Conservation (phyloP, 2,797 vertebrate species). For the Simalia tracyae region DNA sequence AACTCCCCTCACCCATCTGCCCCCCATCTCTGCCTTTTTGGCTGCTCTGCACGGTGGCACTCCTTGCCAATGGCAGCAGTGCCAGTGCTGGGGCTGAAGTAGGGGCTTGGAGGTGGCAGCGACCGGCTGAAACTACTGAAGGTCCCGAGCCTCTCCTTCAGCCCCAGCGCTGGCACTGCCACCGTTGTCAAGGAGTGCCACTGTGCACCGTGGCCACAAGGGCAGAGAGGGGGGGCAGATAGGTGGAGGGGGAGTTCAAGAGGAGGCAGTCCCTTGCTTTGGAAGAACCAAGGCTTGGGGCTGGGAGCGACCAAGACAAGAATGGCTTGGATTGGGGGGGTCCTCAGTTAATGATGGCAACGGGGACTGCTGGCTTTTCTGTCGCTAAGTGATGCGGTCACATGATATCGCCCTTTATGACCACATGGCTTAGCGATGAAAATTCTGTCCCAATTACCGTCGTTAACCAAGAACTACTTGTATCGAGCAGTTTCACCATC, state of each 20-base stretch:
- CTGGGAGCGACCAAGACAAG: no score
- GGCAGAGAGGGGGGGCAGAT: background rate
- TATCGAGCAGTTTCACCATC: no score
- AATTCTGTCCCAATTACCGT: background rate
- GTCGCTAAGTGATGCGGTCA: background rate
- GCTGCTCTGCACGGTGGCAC: background rate
- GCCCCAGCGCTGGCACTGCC: background rate
- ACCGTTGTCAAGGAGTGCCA: background rate
- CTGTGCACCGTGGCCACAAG: background rate
- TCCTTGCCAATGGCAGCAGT: no score
- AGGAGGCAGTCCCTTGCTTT: background rate
- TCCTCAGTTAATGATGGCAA: background rate
- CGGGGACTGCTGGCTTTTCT: background rate
- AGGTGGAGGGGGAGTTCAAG: background rate
- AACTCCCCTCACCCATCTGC: background rate
- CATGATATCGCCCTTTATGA: background rate
- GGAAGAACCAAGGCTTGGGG: background rate
- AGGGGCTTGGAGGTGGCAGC: background rate
- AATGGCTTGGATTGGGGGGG: no score
- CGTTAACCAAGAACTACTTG: background rate
- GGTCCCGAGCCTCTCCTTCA: background rate
- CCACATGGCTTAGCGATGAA: background rate
- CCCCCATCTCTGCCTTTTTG: background rate
- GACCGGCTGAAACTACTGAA: background rate
- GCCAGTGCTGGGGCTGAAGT: background rate